These are phyloP conservation scores for Nipponia nippon DNA, from an alignment of 2,113 vertebrate species.

Conservation along the genomic window DNA sequence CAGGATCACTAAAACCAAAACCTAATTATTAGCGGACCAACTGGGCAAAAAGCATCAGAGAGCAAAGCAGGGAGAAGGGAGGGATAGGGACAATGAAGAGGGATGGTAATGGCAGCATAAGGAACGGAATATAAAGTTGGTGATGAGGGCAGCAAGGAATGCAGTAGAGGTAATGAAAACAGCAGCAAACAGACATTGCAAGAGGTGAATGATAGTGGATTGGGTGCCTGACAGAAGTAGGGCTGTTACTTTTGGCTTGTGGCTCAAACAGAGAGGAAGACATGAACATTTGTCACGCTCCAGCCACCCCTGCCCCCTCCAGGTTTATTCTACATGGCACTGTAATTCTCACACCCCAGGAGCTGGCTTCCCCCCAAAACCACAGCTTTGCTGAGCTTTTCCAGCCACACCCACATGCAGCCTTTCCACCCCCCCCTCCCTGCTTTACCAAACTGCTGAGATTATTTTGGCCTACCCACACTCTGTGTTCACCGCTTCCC, in stretches of 20 bases:
- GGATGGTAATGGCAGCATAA: neutral
- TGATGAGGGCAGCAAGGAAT: neutral
- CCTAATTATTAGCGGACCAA: neutral
- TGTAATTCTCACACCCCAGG: neutral
- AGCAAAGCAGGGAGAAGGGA: neutral
- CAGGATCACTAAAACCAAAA: neutral
- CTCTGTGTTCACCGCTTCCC: neutral
- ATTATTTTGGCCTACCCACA: neutral
- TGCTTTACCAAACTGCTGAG: neutral
- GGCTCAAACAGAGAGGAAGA: neutral
- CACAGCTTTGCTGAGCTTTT: neutral
- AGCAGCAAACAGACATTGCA: neutral
- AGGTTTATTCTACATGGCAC: neutral
- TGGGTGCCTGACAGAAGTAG: neutral
- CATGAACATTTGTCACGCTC: neutral
- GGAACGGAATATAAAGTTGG: neutral
- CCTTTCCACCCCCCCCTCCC: neutral
- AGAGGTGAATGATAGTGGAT: fast-evolving
- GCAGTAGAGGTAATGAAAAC: neutral
- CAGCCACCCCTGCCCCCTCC: neutral
- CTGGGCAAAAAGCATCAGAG: neutral
- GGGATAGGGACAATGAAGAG: neutral
- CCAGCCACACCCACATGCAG: neutral
- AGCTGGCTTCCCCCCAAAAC: neutral
- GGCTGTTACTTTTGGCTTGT: neutral